Evolutionary conservation across 2,888 invertebrate species (phyloP).

Genomic region (Melangyna quadrimaculata): DNA sequence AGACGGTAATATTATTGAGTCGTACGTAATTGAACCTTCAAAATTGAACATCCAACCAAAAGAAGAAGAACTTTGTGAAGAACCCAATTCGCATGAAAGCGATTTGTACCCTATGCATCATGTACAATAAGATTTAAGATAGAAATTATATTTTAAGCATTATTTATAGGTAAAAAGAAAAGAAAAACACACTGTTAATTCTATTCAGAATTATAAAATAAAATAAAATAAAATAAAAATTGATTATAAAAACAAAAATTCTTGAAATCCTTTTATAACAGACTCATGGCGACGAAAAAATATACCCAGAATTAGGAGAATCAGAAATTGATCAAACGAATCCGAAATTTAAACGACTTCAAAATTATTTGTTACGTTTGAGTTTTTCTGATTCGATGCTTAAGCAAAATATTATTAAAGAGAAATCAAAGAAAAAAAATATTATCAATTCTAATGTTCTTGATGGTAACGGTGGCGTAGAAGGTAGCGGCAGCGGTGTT

Average conservation of each 20-base stretch:
- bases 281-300: not conserved
- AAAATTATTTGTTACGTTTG: too few species aligned
- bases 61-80: conserved; percentile 40
- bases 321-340: too few species aligned
- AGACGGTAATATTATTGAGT: conserved; percentile 11
- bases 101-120: conserved; percentile 16
- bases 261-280: not conserved
- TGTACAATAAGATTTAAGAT: not conserved
- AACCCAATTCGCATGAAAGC: conserved; percentile 8
- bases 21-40: not conserved
- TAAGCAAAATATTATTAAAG: too few species aligned
- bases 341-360: too few species aligned
- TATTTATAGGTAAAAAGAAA: not conserved
- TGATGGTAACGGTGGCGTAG: too few species aligned
- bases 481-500: too few species aligned
- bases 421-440: too few species aligned
- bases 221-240: conserved; percentile 9
- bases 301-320: too few species aligned
- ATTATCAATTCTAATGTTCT: too few species aligned
- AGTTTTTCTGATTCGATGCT: too few species aligned
- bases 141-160: not conserved
- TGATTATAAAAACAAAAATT: not conserved
- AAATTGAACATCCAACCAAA: conserved; percentile 40
- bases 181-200: not conserved
- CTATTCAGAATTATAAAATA: not conserved